Base-by-base conservation (phyloP, 2,888 invertebrate species). In the Hesperia comma region DNA sequence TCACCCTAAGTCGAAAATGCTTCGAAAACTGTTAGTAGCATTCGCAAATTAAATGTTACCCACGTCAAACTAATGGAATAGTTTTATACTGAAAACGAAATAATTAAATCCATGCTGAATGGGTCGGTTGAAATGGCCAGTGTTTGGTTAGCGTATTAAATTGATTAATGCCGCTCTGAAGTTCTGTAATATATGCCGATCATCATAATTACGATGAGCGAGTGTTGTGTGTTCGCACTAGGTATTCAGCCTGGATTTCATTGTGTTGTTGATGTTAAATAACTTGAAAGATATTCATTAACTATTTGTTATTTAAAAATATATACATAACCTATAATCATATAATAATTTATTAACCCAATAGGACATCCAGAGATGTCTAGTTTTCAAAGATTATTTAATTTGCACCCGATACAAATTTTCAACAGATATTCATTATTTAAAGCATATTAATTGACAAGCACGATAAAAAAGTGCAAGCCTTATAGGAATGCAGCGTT, bases 11-110 rank as follows among this genome's bases (percentile, higher is more conserved):
- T 88, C 88, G 87, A 87, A 86, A 88, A 86, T 79, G 88, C 76
- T 85, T 82, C 84, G 81, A 83, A 88, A 90, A 90, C 84, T 84
- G 88, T 87, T 87, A 87, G 84, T 87, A 87, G 84, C 83, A 85
- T 88, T 89, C 80, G 83, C 79, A 89, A 88, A 92, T 91, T 91
- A 89, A 90, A 91, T 84, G 88, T 86, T 80, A 89, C 91, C 91
- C 88, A 87, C 88, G 89, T 92, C 91, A 92, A 90, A 88, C 88
- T 84, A 82, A 81, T 80, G 75, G 74, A 87, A 88, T 89, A 88
- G 90, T 91, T 89, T 87, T 86, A 87, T 85, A 77, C 77, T 79
- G 73, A 75, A 79, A 86, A 90, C 87, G 83, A 83, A 87, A 89
- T 85, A 88, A 89, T 90, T 89, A 84, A 84, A 85, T 76, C 77